Evolutionary conservation across 64 coral and sea anemone species (phyloP), one percentile per base, ranked within the genome.

Genomic region (Montipora cactus): DNA sequence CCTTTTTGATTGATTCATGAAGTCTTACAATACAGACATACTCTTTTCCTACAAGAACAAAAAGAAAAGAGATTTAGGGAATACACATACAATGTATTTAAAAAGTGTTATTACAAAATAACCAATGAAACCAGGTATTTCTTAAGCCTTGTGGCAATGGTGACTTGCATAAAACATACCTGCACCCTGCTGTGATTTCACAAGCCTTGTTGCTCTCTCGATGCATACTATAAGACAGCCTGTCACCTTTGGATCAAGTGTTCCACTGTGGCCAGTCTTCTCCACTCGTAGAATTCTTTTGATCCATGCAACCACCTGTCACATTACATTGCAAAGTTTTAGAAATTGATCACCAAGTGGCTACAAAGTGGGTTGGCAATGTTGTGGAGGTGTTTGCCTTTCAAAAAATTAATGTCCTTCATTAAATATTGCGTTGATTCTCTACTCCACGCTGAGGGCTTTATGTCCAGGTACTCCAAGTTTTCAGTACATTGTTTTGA

Each of bases 151-250:
- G 18, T 51, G 2, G 47, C 23, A 81, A 48, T 9, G 6, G 46
- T 81, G 79, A 21, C 15, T 5, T 0, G 14, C 64, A 52, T 81
- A 47, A 58, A 81, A 81, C 45, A 25, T 80, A 99, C 98, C 98
- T 96, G 98, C 98, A 76, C 98, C 95, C 88, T 99, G 98, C 59
- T 99, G 98, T 47, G 98, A 99, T 16, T 99, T 99, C 10, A 99
- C 98, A 77, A 99, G 95, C 81, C 98, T 91, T 55, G 98, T 99
- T 46, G 98, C 98, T 80, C 95, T 96, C 57, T 96, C 95, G 64
- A 99, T 99, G 78, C 98, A 99, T 8, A 99, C 98, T 87, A 99
- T 99, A 8, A 99, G 78, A 72, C 98, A 99, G 13, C 98, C 98
- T 19, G 98, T 99, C n/a, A 99, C 98, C 46, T 99, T 99, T 3